Percentiles rank a stretch among this genome's conserved stretches.
Evolutionary conservation across 2,888 invertebrate genomes (phyloP).

Genomic region (Lithosia quadra): DNA sequence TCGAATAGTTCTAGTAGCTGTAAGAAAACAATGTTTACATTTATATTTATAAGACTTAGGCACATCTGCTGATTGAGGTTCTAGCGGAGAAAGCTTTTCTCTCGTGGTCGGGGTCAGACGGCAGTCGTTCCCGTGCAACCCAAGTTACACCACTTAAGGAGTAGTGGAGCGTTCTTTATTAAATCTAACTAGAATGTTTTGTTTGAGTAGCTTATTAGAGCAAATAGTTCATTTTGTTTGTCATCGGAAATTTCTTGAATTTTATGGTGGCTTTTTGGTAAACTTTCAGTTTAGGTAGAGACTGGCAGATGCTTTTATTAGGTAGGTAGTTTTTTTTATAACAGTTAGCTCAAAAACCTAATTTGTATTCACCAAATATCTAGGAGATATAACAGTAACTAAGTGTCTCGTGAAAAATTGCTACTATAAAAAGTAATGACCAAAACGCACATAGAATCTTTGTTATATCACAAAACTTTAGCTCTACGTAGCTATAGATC

Average conservation of each 20-base stretch:
- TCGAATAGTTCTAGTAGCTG: constrained; percentile 98
- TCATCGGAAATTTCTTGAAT: too few species aligned
- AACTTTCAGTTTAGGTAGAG: too few species aligned
- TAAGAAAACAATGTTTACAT: constrained; percentile 47
- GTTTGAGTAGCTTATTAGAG: too few species aligned
- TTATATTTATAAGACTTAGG: not conserved
- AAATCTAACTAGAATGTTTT: too few species aligned
- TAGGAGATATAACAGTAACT: not conserved
- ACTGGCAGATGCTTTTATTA: too few species aligned
- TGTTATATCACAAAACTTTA: constrained; percentile 1
- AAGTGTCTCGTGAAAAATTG: not conserved
- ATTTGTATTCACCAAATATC: not conserved
- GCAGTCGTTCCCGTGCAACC: too few species aligned
- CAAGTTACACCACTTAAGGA: too few species aligned
- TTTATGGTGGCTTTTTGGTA: too few species aligned
- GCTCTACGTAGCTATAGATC: not conserved
- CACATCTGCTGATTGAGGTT: not conserved
- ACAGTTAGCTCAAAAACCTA: not conserved
- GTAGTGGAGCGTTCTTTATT: too few species aligned
- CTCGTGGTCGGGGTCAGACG: not conserved
- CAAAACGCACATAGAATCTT: not conserved
- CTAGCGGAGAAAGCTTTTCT: not conserved
- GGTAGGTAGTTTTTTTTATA: not conserved
- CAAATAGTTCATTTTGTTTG: too few species aligned
- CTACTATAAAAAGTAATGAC: not conserved